Evolutionary conservation across 2,888 invertebrate species (phyloP), one percentile per base, ranked within the genome.

Genomic region (Enchytraeus crypticus): DNA sequence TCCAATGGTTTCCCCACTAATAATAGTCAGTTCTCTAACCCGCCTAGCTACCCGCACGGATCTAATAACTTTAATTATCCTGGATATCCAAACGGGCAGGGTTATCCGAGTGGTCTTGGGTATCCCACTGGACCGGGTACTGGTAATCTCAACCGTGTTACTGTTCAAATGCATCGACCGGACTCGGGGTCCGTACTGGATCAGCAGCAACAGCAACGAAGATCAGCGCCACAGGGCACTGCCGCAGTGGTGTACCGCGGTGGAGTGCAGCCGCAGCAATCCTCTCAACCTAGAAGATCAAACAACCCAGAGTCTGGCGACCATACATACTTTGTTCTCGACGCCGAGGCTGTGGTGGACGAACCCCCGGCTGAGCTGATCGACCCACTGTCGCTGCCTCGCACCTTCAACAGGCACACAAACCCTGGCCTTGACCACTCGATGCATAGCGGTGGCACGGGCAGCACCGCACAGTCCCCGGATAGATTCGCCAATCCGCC

Each of bases 241-340:
- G 38, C 4, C 18, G 57, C 8, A 18, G 57, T 27, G 27, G 45
- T 1, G 18, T 38, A 43, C 53, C 18, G 53, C n/a, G 43, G 8
- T 53, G 8, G 32, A 14, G 30, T 26, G 5, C 5, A 8, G 32
- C 51, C 49, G 18, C 49, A 47, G n/a, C 34, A 29, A 53, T 21
- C n/a, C 33, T 53, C 29, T n/a, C 23, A n/a, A 43, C 14, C 59
- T 18, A 11, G 14, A 11, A 11, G 38, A 30, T 14, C 21, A 23
- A 27, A 1, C n/a, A 47, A 33, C n/a, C 32, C 34, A n/a, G 11
- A 27, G 5, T 46, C 32, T 1, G 60, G 62, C 29, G 58, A 58
- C 45, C 59, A 61, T n/a, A 46, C 49, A 23, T 64, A 64, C 38
- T 64, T 64, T 49, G 59, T 64, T 11, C 61, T 64, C 8, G 64